A percentile compares a stretch with the other conserved stretches of the same genome.
Evolutionary conservation across 2,797 vertebrate genomes (phyloP).

Genomic region (Anabacerthia variegaticeps): DNA sequence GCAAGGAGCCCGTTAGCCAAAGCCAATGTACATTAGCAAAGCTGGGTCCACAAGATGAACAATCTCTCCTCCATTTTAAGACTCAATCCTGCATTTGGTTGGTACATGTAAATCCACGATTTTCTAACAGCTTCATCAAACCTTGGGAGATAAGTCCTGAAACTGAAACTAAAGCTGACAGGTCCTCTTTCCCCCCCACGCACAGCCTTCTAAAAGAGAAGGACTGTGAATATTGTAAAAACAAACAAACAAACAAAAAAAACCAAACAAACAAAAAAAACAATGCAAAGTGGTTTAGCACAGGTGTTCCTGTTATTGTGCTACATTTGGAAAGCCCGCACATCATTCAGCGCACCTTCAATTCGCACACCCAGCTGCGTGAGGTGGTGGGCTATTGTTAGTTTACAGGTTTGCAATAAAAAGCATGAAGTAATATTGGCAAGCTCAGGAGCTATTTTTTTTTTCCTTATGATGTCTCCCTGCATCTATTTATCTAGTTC

Average conservation of each 20-base stretch:
- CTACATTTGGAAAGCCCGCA: slow-evolving; percentile 49
- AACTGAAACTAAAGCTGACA: not conserved
- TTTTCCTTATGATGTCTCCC: slow-evolving; percentile 15
- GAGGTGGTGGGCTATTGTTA: slow-evolving; percentile 57
- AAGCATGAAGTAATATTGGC: slow-evolving; percentile 56
- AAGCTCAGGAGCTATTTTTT: not conserved
- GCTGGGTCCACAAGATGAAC: not conserved
- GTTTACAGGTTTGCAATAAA: slow-evolving; percentile 48
- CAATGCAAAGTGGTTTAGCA: slow-evolving; percentile 33
- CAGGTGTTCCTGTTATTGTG: slow-evolving; percentile 44
- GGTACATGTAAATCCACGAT: not conserved
- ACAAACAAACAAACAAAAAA: not conserved
- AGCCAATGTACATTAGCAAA: not conserved
- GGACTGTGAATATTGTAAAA: not conserved
- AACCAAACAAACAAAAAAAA: not conserved
- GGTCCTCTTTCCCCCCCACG: not conserved
- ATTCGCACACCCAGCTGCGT: slow-evolving; percentile 20
- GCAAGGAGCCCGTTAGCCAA: not conserved
- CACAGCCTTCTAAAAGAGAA: not conserved
- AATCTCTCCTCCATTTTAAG: not conserved
- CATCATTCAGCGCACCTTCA: slow-evolving; percentile 34
- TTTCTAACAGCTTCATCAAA: not conserved
- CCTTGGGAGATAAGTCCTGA: not conserved
- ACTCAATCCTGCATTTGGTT: not conserved
- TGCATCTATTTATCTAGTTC: slow-evolving; percentile 54